Evolutionary conservation across 2,113 vertebrate species (phyloP).

Genomic region (Oophaga pumilio): DNA sequence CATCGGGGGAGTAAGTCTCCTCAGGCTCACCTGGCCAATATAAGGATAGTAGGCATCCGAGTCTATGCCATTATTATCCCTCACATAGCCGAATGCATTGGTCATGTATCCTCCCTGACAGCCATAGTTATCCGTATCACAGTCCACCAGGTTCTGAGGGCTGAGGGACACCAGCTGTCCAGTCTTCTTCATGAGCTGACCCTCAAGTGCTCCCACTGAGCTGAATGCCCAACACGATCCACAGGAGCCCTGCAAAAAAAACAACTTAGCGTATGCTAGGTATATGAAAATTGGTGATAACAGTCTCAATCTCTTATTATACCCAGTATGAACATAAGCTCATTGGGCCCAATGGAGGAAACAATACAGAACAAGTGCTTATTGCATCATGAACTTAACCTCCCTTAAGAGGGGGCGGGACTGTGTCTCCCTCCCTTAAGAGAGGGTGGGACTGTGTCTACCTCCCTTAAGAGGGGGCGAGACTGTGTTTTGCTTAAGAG

Average conservation of each 20-base stretch:
- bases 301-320: no score
- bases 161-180: conserved; percentile 84
- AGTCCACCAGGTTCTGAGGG: conserved; percentile 95
- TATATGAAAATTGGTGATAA: not conserved
- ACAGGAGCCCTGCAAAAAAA: conserved; percentile 78
- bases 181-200: conserved; percentile 83
- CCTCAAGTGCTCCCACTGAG: conserved; percentile 90
- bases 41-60: conserved; percentile 88
- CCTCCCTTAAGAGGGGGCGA: no score
- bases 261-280: not conserved
- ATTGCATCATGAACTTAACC: no score
- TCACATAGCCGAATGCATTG: conserved; percentile 88
- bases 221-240: conserved; percentile 98
- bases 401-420: no score
- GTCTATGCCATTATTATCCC: conserved; percentile 85
- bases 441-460: no score
- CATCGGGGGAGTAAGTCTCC: not conserved
- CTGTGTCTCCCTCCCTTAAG: no score
- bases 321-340: no score
- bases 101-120: conserved; percentile 95
- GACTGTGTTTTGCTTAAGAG: no score
- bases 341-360: no score
- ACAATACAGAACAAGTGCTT: no score
- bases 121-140: conserved; percentile 83
- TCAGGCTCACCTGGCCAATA: conserved; percentile 75